A percentile compares a stretch with the other conserved stretches of the same genome.
Conservation (phyloP, 2,888 invertebrate genomes). For the Ypsolopha scabrella region DNA sequence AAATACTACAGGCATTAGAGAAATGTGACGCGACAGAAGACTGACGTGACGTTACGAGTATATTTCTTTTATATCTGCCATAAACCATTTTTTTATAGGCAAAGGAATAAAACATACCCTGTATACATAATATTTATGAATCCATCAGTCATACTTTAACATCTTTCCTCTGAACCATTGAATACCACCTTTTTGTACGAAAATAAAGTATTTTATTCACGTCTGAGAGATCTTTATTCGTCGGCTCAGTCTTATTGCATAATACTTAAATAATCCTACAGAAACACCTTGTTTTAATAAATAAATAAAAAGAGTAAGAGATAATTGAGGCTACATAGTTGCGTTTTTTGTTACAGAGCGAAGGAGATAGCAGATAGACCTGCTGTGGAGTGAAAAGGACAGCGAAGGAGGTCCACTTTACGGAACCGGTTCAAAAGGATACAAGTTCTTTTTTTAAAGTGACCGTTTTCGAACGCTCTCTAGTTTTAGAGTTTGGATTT, state of each 20-base stretch:
- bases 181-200: not conserved
- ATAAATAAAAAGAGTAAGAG: slow-evolving; percentile 9
- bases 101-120: not conserved
- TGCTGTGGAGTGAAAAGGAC: slow-evolving; percentile 24
- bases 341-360: slow-evolving; percentile 57
- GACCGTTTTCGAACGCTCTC: slow-evolving; percentile 33
- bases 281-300: slow-evolving; percentile 27
- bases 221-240: slow-evolving; percentile 7
- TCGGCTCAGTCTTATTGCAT: slow-evolving; percentile 21
- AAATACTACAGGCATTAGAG: too few relatives aligned
- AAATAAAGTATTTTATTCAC: not conserved
- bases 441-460: slow-evolving; percentile 26
- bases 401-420: slow-evolving; percentile 29
- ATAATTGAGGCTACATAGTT: slow-evolving; percentile 27
- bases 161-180: not conserved
- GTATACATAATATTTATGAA: slow-evolving; percentile 11
- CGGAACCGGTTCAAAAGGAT: slow-evolving; percentile 34
- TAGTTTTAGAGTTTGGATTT: slow-evolving; percentile 47
- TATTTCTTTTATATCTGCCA: too few relatives aligned
- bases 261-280: slow-evolving; percentile 21
- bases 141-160: slow-evolving; percentile 15
- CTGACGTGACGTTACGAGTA: too few relatives aligned
- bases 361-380: slow-evolving; percentile 22
- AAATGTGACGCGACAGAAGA: too few relatives aligned
- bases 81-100: too few relatives aligned